Conservation (phyloP, 2,888 invertebrate genomes). For the Stenolophus ochropezus region DNA sequence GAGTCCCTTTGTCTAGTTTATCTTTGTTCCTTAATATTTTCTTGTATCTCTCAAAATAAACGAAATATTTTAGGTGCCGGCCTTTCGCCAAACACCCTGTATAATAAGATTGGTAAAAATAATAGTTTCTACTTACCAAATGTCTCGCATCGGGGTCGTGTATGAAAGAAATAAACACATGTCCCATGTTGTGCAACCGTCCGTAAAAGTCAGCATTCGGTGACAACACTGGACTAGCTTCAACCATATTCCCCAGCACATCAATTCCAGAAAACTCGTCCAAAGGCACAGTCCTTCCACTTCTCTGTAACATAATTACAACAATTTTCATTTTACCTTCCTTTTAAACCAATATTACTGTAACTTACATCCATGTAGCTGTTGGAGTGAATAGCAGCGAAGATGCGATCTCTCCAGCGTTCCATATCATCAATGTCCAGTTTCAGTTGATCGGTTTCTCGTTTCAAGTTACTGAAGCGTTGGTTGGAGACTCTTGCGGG, state of each 20-base stretch:
- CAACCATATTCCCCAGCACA: constrained; percentile 85
- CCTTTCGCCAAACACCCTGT: too few species aligned
- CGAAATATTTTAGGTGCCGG: too few species aligned
- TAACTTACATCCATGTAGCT: constrained; percentile 44
- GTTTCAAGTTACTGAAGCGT: constrained; percentile 77
- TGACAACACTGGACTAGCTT: constrained; percentile 80
- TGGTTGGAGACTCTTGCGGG: constrained; percentile 79
- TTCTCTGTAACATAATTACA: too few species aligned
- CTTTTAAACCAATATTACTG: too few species aligned
- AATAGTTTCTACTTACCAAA: constrained; percentile 76
- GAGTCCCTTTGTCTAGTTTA: too few species aligned
- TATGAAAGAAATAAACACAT: constrained; percentile 82
- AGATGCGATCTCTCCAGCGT: constrained; percentile 83
- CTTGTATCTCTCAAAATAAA: too few species aligned
- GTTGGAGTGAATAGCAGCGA: constrained; percentile 79
- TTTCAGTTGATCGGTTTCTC: constrained; percentile 80
- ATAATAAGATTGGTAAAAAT: too few species aligned
- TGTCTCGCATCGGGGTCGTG: constrained; percentile 87
- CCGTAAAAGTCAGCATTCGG: constrained; percentile 83
- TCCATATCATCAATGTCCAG: constrained; percentile 81
- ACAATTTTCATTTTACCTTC: too few species aligned
- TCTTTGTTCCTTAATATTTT: too few species aligned
- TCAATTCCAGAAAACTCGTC: constrained; percentile 84
- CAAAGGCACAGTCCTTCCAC: constrained; percentile 76
- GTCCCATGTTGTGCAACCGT: constrained; percentile 87